phyloP scores from a whole-genome alignment of 1,140 invertebrate species.

The Bemisia tabaci region DNA sequence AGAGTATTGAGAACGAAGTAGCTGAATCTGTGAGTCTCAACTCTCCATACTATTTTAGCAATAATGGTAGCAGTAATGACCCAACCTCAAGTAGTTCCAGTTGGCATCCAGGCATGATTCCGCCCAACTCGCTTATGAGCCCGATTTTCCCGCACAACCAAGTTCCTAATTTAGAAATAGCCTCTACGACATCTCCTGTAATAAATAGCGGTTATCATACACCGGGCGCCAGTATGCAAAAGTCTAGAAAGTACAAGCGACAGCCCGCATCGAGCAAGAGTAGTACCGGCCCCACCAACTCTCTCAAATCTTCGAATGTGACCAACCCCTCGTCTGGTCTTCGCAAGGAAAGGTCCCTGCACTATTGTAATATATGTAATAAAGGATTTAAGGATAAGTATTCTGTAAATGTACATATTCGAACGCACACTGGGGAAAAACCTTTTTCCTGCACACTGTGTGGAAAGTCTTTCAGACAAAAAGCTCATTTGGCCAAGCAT shows the following conservation, averaged over 20 bases:
- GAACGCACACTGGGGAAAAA: conserved; percentile 82
- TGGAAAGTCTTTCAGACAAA: conserved; percentile 84
- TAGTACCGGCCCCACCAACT: not conserved
- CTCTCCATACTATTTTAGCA: not conserved
- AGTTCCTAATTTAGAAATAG: not conserved
- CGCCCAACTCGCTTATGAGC: not conserved
- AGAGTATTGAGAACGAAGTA: conserved; percentile 31
- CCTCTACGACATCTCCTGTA: not conserved
- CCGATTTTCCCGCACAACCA: not conserved
- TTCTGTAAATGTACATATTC: conserved; percentile 80
- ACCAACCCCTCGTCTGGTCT: conserved; percentile 15
- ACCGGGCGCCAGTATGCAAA: not conserved
- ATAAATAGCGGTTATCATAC: not conserved
- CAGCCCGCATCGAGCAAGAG: not conserved
- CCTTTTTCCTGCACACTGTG: conserved; percentile 78
- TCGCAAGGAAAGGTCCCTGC: conserved; percentile 67
- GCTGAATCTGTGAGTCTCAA: conserved; percentile 22
- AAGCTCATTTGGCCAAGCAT: conserved; percentile 93
- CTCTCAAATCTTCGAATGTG: not conserved
- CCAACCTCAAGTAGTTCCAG: not conserved
- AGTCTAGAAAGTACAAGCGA: not conserved
- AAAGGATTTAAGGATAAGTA: conserved; percentile 91
- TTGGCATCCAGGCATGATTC: not conserved
- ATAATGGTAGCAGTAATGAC: not conserved
- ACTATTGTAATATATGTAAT: conserved; percentile 81